Conservation (phyloP, 2,113 vertebrate species). For the Tenrec ecaudatus region DNA sequence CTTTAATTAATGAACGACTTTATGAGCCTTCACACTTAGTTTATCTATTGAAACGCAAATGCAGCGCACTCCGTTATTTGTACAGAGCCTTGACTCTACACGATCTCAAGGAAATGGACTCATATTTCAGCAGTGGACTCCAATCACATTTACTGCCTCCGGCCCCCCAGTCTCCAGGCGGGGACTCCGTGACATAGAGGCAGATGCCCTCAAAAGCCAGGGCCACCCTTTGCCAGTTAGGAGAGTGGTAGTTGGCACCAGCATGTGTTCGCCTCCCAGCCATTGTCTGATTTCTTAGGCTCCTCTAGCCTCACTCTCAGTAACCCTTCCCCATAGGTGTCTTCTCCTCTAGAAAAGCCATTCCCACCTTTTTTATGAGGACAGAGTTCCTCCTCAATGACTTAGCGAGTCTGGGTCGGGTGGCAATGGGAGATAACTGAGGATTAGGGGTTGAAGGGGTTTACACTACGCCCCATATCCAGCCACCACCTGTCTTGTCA, state of each 20-base stretch:
- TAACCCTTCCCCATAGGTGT: not conserved
- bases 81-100: not conserved
- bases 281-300: not conserved
- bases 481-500: not conserved
- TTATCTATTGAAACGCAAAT: conserved; percentile 22
- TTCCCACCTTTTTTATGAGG: not conserved
- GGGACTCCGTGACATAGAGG: not conserved
- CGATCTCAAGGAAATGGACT: not conserved
- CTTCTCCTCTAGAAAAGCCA: not conserved
- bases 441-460: not conserved
- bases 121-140: not conserved
- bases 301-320: not conserved
- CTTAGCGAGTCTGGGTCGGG: not conserved
- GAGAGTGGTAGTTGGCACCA: not conserved
- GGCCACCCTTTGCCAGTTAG: not conserved
- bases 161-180: not conserved
- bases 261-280: not conserved
- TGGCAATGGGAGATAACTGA: not conserved
- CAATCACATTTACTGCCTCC: not conserved
- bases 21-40: not conserved
- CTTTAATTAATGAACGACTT: not conserved
- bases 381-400: not conserved
- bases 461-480: too few relatives aligned
- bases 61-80: not conserved
- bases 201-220: not conserved